Conservation (phyloP, 2,113 vertebrate genomes). For the Anguilla rostrata region DNA sequence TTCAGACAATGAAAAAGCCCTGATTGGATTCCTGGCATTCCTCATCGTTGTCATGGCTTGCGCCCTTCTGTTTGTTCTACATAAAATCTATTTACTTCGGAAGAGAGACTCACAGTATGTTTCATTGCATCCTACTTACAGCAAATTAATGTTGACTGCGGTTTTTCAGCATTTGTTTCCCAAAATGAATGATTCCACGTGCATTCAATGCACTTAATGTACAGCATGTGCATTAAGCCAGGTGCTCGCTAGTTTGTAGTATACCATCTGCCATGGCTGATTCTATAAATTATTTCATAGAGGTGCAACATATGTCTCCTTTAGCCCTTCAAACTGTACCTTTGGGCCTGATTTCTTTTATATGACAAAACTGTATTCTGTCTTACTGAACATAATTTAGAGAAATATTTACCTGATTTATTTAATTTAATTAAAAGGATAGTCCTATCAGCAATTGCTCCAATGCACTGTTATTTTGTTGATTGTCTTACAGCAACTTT, state of each 20-base stretch:
- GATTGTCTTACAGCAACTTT: slow-evolving; percentile 57
- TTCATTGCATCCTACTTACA: background rate
- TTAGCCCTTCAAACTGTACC: background rate
- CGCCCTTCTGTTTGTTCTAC: slow-evolving; percentile 82
- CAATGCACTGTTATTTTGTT: background rate
- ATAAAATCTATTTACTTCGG: slow-evolving; percentile 84
- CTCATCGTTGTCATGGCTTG: slow-evolving; percentile 81
- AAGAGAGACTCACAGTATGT: slow-evolving; percentile 74
- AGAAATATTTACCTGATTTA: background rate
- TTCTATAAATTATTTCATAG: background rate
- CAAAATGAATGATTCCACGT: too few relatives aligned
- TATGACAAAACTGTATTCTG: too few relatives aligned
- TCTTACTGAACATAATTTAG: background rate
- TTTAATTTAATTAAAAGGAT: background rate
- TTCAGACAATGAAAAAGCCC: slow-evolving; percentile 81
- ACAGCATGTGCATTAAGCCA: too few relatives aligned
- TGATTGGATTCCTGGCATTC: slow-evolving; percentile 81
- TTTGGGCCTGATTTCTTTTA: too few relatives aligned
- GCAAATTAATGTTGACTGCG: too few relatives aligned
- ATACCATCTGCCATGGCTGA: too few relatives aligned
- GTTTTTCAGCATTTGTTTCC: too few relatives aligned
- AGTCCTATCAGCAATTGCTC: background rate
- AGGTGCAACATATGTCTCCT: background rate
- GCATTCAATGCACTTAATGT: too few relatives aligned
- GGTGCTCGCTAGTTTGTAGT: too few relatives aligned